Conservation (phyloP, 2,888 invertebrate species). For the Melolontha melolontha region DNA sequence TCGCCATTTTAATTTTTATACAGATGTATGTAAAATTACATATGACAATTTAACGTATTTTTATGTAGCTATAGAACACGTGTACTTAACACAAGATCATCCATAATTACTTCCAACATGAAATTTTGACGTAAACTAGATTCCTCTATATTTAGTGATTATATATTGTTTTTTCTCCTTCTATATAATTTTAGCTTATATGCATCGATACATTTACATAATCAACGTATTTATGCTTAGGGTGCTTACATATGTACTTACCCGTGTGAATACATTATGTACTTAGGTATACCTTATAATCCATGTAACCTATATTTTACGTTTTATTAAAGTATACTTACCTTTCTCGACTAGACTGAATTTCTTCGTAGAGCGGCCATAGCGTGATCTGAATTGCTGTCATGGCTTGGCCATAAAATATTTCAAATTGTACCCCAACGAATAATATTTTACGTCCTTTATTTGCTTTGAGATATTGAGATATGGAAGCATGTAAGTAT, state of each 20-base stretch:
- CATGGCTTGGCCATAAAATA: slow-evolving; percentile 14
- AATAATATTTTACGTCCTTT: slow-evolving; percentile 2
- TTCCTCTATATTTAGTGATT: background rate
- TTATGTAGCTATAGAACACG: background rate
- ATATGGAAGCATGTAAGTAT: background rate
- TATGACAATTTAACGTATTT: too few relatives aligned
- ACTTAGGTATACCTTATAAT: too few relatives aligned
- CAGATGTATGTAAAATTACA: too few relatives aligned
- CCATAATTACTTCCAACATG: slow-evolving; percentile 10
- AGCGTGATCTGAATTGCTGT: slow-evolving; percentile 3
- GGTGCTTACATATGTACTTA: too few relatives aligned
- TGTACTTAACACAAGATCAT: background rate
- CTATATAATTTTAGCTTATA: background rate
- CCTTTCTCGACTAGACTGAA: background rate
- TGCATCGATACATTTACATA: slow-evolving; percentile 1
- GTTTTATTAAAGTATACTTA: slow-evolving; percentile 2
- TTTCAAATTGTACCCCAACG: slow-evolving; percentile 10
- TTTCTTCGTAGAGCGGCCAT: slow-evolving; percentile 6
- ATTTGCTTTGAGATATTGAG: slow-evolving; percentile 23
- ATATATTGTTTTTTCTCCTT: slow-evolving; percentile 3
- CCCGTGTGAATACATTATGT: too few relatives aligned
- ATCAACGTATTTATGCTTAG: background rate
- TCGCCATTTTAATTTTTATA: too few relatives aligned
- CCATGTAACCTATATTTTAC: slow-evolving; percentile 1
- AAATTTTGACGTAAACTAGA: slow-evolving; percentile 24